Conservation (phyloP, 2,888 invertebrate species). For the Sclerodermus sp. region DNA sequence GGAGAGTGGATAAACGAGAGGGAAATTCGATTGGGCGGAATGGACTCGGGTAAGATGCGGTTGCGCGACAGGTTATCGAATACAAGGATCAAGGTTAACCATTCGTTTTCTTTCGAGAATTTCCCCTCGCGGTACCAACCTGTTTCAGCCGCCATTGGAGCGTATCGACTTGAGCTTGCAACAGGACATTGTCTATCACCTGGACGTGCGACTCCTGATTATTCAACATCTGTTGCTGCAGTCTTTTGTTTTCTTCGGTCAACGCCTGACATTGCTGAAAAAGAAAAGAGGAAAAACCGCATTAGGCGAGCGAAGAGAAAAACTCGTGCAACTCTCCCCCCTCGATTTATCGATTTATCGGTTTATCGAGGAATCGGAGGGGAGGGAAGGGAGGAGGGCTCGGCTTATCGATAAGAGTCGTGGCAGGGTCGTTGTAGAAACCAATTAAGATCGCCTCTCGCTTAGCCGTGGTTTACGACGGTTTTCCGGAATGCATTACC, state of each 20-base stretch:
- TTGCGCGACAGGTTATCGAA: constrained; percentile 15
- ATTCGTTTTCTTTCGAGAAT: constrained; percentile 23
- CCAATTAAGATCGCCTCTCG: too few relatives aligned
- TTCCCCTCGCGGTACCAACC: constrained; percentile 54
- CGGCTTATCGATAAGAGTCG: too few relatives aligned
- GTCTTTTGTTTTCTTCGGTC: constrained; percentile 57
- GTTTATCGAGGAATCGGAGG: too few relatives aligned
- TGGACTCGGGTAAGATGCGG: constrained; percentile 3
- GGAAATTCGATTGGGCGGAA: constrained; percentile 6
- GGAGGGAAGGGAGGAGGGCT: too few relatives aligned
- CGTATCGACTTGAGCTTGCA: constrained; percentile 70
- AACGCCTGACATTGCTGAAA: constrained; percentile 58
- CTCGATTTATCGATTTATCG: too few relatives aligned
- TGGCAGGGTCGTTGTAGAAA: too few relatives aligned
- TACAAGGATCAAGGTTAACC: constrained; percentile 25
- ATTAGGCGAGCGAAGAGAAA: constrained; percentile 11
- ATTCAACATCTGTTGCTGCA: constrained; percentile 43
- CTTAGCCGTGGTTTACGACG: background rate
- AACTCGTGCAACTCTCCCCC: too few relatives aligned
- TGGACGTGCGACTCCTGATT: constrained; percentile 54
- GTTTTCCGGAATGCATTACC: background rate
- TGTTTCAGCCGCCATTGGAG: constrained; percentile 74
- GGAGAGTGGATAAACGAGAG: constrained; percentile 1
- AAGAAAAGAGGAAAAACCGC: constrained; percentile 9
- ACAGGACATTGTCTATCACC: constrained; percentile 63